Evolutionary conservation across 2,113 vertebrate species (phyloP).

Genomic region (Gobius niger): DNA sequence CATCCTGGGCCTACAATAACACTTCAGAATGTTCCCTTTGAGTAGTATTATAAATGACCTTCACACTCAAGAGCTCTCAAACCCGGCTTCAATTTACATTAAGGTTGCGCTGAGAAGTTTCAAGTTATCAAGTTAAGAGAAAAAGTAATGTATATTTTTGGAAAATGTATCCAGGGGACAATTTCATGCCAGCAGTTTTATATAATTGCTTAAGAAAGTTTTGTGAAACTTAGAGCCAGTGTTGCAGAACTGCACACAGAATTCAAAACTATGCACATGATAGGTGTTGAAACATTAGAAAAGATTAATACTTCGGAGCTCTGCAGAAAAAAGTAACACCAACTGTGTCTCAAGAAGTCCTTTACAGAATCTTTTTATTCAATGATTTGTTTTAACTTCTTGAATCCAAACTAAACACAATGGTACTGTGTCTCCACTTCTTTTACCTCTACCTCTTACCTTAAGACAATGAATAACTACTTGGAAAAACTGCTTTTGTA

Average conservation of each 20-base stretch:
- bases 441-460: background rate
- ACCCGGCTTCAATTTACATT: background rate
- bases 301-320: no score
- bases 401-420: background rate
- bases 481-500: background rate
- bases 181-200: background rate
- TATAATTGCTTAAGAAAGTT: conserved; percentile 1
- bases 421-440: background rate
- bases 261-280: background rate
- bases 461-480: background rate
- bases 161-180: background rate
- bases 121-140: background rate
- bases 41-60: background rate
- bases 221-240: background rate
- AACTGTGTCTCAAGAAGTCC: no score
- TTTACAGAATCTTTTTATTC: no score
- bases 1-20: background rate
- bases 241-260: background rate
- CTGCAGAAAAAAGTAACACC: no score
- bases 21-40: background rate
- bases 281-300: no score
- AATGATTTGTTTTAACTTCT: no score
- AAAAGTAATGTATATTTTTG: background rate
- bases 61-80: background rate
- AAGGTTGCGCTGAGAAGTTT: background rate